A percentile compares a stretch with the other conserved stretches of the same genome.
Conservation (phyloP, 2,113 vertebrate genomes). For the Mustelus asterias region DNA sequence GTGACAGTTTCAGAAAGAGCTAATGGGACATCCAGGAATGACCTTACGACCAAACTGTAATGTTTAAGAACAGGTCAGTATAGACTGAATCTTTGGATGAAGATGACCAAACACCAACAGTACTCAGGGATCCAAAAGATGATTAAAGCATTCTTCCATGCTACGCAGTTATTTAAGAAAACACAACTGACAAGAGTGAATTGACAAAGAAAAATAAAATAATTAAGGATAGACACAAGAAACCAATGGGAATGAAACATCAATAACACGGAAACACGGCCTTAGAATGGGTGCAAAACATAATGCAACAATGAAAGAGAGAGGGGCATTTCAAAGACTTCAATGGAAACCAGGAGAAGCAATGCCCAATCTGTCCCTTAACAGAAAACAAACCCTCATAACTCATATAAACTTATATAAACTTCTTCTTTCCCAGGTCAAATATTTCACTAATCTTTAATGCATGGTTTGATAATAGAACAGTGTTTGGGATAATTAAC, state of each 20-base stretch:
- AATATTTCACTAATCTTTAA: not conserved
- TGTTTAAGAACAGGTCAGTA: not conserved
- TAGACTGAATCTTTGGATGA: not conserved
- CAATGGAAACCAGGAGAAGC: not conserved
- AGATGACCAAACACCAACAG: not conserved
- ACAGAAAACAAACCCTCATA: not conserved
- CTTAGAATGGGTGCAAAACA: not conserved
- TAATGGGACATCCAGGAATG: not conserved
- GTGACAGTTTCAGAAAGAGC: not conserved
- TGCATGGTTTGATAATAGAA: not conserved
- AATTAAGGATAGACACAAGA: not conserved
- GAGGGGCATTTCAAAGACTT: not conserved
- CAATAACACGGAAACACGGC: not conserved
- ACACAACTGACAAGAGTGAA: not conserved
- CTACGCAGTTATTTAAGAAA: not conserved
- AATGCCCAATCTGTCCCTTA: not conserved
- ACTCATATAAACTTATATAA: conserved; percentile 4
- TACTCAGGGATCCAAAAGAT: not conserved
- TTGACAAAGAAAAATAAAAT: not conserved
- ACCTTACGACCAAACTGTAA: not conserved
- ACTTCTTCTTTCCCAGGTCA: not conserved
- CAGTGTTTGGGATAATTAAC: not conserved
- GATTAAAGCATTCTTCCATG: not conserved
- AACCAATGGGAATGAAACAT: not conserved
- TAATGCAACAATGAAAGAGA: not conserved